A percentile compares a stretch with the other conserved stretches of the same genome.
Conservation (phyloP, 92 coral and sea anemone species). For the Umimayanthus chanpuru region DNA sequence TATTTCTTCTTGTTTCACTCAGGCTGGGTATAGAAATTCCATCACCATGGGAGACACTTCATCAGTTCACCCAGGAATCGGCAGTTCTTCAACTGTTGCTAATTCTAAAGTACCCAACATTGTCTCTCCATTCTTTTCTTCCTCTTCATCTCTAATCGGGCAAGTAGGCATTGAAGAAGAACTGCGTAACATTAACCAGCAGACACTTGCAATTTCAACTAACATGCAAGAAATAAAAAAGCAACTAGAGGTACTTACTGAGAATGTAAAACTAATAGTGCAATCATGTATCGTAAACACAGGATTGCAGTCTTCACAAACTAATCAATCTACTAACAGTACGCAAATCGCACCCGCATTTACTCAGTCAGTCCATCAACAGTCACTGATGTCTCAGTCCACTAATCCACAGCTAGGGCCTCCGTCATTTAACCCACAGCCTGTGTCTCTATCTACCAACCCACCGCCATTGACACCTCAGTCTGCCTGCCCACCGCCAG, state of each 20-base stretch:
- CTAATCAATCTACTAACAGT: slow-evolving; percentile 8
- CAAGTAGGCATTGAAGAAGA: background rate
- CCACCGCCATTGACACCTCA: background rate
- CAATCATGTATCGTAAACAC: slow-evolving; percentile 18
- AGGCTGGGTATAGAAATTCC: slow-evolving; percentile 7
- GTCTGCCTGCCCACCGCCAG: background rate
- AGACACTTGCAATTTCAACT: slow-evolving; percentile 1
- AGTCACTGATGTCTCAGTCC: background rate
- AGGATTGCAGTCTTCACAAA: slow-evolving; percentile 1
- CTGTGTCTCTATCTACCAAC: background rate
- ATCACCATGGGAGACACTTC: slow-evolving; percentile 4
- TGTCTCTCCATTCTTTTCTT: slow-evolving; percentile 3
- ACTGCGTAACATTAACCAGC: slow-evolving; percentile 21
- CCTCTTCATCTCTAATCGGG: slow-evolving; percentile 4
- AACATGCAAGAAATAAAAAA: slow-evolving; percentile 14
- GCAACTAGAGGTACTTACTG: slow-evolving; percentile 6
- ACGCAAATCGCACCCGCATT: slow-evolving; percentile 4
- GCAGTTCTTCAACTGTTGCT: background rate
- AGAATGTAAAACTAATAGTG: slow-evolving; percentile 4
- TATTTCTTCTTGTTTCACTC: slow-evolving; percentile 12
- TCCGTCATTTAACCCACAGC: slow-evolving; percentile 9
- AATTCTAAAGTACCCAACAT: background rate
- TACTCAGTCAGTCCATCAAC: background rate
- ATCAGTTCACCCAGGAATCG: slow-evolving; percentile 21
- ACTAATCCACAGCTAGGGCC: slow-evolving; percentile 3